These are phyloP conservation scores for Callospermophilus lateralis DNA, from an alignment of 2,113 vertebrate genomes.

Conservation along the genomic window DNA sequence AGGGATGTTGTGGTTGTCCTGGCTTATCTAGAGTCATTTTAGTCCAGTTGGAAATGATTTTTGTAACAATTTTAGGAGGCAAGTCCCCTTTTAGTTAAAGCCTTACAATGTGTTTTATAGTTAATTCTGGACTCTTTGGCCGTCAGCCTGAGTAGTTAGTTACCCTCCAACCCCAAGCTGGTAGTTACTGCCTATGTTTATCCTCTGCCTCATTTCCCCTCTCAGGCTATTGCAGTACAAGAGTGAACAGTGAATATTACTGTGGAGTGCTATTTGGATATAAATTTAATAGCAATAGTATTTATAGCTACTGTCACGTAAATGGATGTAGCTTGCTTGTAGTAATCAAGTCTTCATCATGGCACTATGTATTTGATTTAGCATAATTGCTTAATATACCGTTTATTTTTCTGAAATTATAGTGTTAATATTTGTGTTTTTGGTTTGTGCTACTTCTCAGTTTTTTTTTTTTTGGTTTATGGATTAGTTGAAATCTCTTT, in stretches of 20 bases:
- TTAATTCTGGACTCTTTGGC: background rate
- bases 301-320: background rate
- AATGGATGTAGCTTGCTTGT: background rate
- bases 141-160: background rate
- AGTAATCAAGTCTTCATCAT: fast-evolving
- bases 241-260: background rate
- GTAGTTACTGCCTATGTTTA: background rate
- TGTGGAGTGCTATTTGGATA: background rate
- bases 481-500: background rate
- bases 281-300: background rate
- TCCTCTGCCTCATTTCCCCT: background rate
- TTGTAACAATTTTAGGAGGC: background rate
- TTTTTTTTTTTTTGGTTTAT: background rate
- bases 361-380: background rate
- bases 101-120: background rate
- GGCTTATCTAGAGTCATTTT: background rate
- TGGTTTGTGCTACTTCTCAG: background rate
- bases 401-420: background rate
- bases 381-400: background rate
- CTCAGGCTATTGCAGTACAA: background rate
- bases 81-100: background rate
- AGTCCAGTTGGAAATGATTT: background rate
- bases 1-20: background rate
- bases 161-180: background rate
- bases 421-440: background rate